Conservation (phyloP, 1,140 invertebrate species). For the Drosophila rufa region DNA sequence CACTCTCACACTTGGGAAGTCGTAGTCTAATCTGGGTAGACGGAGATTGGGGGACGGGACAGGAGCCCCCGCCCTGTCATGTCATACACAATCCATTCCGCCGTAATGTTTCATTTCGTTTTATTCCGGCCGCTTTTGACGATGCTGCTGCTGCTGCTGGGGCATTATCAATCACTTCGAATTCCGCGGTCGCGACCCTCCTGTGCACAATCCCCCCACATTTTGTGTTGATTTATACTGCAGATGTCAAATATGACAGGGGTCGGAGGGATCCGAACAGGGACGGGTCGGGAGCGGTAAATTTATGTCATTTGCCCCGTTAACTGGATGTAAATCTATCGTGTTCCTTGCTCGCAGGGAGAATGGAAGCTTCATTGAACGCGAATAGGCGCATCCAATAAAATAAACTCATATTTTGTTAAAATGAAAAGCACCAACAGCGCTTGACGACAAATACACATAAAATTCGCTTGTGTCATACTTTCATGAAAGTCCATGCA, state of each 20-base stretch:
- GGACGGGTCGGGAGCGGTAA: conserved; percentile 15
- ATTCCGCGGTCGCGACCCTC: conserved; percentile 23
- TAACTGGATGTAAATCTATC: conserved; percentile 63
- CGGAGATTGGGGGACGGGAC: conserved; percentile 25
- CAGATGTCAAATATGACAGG: conserved; percentile 79
- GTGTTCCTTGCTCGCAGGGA: conserved; percentile 23
- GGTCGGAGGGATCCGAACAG: conserved; percentile 21
- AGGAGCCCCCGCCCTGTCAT: conserved; percentile 72
- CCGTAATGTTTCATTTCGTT: conserved; percentile 80
- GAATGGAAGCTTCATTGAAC: conserved; percentile 34
- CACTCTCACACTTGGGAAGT: conserved; percentile 36
- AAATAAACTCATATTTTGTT: conserved; percentile 73
- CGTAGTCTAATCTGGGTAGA: conserved; percentile 14
- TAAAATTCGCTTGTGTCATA: conserved; percentile 28
- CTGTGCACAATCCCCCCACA: conserved; percentile 28
- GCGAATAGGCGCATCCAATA: conserved; percentile 43
- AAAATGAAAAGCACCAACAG: conserved; percentile 39
- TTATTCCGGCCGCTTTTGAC: conserved; percentile 51
- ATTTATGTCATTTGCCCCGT: conserved; percentile 75
- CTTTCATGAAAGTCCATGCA: conserved; percentile 6
- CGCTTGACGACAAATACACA: conserved; percentile 11
- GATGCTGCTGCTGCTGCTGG: conserved; percentile 24
- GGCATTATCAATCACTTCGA: conserved; percentile 78
- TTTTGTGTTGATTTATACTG: conserved; percentile 74
- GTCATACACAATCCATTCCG: conserved; percentile 73